Evolutionary conservation across 2,113 vertebrate species (phyloP), one percentile per base, ranked within the genome.

Genomic region (Meleagris gallopavo): DNA sequence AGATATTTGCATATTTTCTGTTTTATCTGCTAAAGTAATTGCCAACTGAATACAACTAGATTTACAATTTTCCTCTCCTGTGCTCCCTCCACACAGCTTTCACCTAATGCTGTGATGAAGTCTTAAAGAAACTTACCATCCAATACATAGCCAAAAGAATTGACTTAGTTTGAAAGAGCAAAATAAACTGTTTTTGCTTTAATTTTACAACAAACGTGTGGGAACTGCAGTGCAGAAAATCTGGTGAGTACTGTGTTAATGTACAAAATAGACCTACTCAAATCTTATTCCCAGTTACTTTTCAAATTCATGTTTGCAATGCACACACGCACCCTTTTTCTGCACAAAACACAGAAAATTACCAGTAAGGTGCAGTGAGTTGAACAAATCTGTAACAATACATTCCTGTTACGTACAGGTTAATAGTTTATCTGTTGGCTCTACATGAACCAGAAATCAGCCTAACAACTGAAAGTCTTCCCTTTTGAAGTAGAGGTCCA

Each of bases 1-100:
- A 94, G 7, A 60, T 72, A 88, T 73, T 78, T 78, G 70, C 69
- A 69, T 94, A 67, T 91, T 90, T 92, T 89, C 77, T 90, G 54
- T 70, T 84, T 95, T 77, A 94, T 93, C 20, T 90, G 76, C 65
- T 86, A 29, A 95, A 96, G 52, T 57, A 93, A 88, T 87, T 75
- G 55, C 80, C 74, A 76, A 40, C 77, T 20, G n/a, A 84, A 32
- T 62, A 58, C 36, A 88, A 34, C 41, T 27, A 89, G 19, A 80
- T 60, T 71, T 40, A 88, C 45, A 57, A 30, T 29, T 89, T 80
- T 41, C 55, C 61, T 80, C 45, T 30, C 41, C 64, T 40, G 36
- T 64, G 41, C 25, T 83, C 57, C 52, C 45, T 74, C 30, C 58
- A 93, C 0, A 2, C 13, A 60, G 5, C 5, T 69, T 77, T 86